Evolutionary conservation across 2,888 invertebrate genomes (phyloP), one percentile per base, ranked within the genome.

Genomic region (Tuta absoluta): DNA sequence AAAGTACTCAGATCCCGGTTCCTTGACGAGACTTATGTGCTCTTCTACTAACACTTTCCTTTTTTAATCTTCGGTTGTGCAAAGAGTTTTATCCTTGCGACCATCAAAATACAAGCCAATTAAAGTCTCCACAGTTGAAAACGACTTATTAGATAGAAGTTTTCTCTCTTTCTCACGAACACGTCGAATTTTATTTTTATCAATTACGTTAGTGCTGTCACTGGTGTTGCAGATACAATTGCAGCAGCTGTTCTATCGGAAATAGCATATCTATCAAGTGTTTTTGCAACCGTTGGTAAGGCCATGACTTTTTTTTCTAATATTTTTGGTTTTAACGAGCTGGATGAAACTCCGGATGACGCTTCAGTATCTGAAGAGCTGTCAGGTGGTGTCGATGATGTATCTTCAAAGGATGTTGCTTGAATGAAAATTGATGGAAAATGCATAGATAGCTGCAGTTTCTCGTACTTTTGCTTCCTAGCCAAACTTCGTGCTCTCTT

Each of bases 21-120:
- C 57, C 3, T 10, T 14, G 11, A 41, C 2, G 8, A 67, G 21
- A 49, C 61, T 63, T 10, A 63, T 65, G 37, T 66, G 67, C 33
- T 65, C 41, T 12, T 41, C 12, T 41, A 41, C 5, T 12, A 41
- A 5, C 2, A 14, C 14, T 2, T 14, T 41, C 41, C 41, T 41
- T 14, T 3, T 41, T 41, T 4, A 14, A 41, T 41, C 41, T 3
- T 41, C 41, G 41, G 5, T 10, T 37, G 66, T 37, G n/a, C n/a
- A n/a, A 8, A 41, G 12, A 12, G 41, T 41, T 41, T 14, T 10
- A 12, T 41, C 41, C 12, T 41, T 41, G 12, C 41, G 41, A 10
- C 41, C 41, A 41, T 41, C 41, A 14, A 41, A 41, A 41, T 41
- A 41, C 2, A 41, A 14, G 14, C 12, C 41, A n/a, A n/a, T n/a